Base-by-base conservation (phyloP, 2,797 vertebrate species). In the Natrix natrix region DNA sequence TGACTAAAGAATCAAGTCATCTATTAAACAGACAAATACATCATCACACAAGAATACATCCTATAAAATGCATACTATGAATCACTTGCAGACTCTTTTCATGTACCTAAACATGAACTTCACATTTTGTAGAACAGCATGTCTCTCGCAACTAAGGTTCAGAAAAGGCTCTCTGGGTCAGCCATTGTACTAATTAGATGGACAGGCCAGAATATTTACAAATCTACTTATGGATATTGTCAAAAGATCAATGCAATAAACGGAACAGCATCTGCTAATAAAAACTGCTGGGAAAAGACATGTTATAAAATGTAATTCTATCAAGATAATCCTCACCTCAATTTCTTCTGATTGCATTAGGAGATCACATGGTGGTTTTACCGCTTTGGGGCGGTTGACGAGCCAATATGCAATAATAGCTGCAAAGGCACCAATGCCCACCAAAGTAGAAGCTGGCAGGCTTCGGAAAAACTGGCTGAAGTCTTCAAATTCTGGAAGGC, bases 341-440 rank as follows among this genome's bases (percentile, higher is more conserved):
- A 99, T 98, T 95, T 99, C 98, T 95, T 99, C 97, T 0, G 99
- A 99, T 96, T 99, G 99, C 97, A 98, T 98, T 91, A 96, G 96
- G 95, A 99, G 98, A 97, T 98, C 97, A 26, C 99, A 99, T 28
- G 99, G 99, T 0, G 99, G 98, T 48, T 97, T 97, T 96, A 99
- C 98, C 78, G 99, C 97, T 20, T 98, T 97, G 2, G 99, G 99
- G 63, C 99, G 98, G 93, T 98, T 99, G 95, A 99, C 98, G 1
- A 99, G 96, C 99, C 99, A 99, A 96, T 99, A 99, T 10, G 98
- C 98, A 4, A 99, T 96, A 59, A 99, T 96, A 0, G 99, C 99
- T 0, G 99, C 98, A 55, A 99, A 97, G 2, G 99, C 98, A 0
- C 99, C 99, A 43, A 99, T 96, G 93, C 99, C 98, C 94, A 99